Conservation (phyloP, 2,113 vertebrate species). For the Gavia stellata region DNA sequence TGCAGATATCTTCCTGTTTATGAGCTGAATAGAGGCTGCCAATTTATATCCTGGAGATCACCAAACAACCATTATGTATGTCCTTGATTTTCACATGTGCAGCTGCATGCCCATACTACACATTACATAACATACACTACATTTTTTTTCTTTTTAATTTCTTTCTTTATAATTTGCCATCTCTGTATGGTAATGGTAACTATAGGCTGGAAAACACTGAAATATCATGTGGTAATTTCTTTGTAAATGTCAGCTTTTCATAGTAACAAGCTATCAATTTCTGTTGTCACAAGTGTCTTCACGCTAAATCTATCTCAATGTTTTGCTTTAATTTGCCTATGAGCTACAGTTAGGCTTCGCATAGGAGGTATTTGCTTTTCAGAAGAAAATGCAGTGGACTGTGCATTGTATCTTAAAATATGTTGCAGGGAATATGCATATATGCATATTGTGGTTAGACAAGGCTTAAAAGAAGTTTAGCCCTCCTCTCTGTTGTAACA, state of each 20-base stretch:
- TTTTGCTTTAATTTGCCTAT: constrained; percentile 48
- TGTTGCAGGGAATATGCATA: background rate
- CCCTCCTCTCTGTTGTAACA: background rate
- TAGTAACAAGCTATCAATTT: constrained; percentile 4
- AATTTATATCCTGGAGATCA: background rate
- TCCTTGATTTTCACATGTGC: background rate
- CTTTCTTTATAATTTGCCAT: background rate
- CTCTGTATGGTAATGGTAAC: background rate
- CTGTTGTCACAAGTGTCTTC: background rate
- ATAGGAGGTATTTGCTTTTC: constrained; percentile 4
- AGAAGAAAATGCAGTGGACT: constrained; percentile 12
- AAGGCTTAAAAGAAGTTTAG: background rate
- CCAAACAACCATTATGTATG: background rate
- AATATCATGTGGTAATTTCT: background rate
- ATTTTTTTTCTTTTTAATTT: background rate
- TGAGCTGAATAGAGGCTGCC: background rate
- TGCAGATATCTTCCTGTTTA: background rate
- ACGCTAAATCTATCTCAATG: background rate
- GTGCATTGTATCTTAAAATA: background rate
- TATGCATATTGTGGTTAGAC: background rate
- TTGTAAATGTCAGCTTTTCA: constrained; percentile 53
- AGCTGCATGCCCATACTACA: background rate
- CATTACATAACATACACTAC: background rate
- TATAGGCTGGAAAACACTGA: background rate
- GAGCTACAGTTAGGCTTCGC: constrained; percentile 11